Evolutionary conservation across 2,113 vertebrate species (phyloP), one percentile per base, ranked within the genome.

Genomic region (Chlamydotis undulata): DNA sequence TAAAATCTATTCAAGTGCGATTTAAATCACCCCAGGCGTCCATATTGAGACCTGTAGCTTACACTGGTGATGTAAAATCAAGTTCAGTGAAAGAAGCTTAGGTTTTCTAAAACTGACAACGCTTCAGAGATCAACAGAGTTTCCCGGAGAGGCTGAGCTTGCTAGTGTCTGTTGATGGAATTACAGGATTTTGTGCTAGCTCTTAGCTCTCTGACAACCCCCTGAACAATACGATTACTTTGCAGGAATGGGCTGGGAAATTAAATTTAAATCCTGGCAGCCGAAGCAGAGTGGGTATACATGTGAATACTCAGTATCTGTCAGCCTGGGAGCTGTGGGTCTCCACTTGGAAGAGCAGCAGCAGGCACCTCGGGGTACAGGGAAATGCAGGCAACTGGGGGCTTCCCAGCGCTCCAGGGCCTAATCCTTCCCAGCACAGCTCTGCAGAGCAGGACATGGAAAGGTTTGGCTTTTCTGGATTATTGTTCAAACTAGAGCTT

Each of bases 231-330:
- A 28, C 7, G 6, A 3, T 49, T 75, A 10, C 16, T 78, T 89
- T 45, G 12, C n/a, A 60, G 31, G 4, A 55, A 10, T 7, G 59
- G 47, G 9, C 6, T 29, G 39, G n/a, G 47, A 74, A 3, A 2
- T 28, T 23, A 13, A 6, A 12, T 45, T 61, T 53, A 41, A 76
- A 47, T 47, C 56, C n/a, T 28, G 60, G 9, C 9, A 53, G 69
- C 14, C 64, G 53, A 65, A 63, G 31, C 41, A 10, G 18, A 1
- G 9, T 19, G 31, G 41, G 2, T 37, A 3, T 15, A 37, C 7
- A 35, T 0, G 3, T 2, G 4, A 10, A 11, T 7, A 9, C 19
- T 19, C 7, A 9, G 19, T 15, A 18, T 12, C 41, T 49, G 25
- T 14, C 70, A 87, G 47, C 9, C 26, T 19, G 25, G 64, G 37